These are phyloP conservation scores for Vanessa tameamea DNA, from an alignment of 1,140 invertebrate species.

Conservation along the genomic window DNA sequence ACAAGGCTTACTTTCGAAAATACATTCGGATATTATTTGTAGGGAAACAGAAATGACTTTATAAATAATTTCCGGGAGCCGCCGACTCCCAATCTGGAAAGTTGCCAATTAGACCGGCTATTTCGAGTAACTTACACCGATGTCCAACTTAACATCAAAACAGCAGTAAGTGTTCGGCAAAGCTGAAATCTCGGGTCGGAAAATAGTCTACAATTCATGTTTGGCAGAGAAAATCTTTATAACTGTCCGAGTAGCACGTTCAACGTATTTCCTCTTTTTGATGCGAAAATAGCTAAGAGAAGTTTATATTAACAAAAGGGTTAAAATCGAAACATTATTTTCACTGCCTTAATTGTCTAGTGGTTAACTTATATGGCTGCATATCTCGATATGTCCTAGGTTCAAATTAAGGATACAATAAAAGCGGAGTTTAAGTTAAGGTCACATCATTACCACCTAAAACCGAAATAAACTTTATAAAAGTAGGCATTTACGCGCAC, in stretches of 20 bases:
- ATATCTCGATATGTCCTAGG: too few relatives aligned
- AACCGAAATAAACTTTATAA: too few relatives aligned
- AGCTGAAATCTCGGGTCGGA: constrained; percentile 3
- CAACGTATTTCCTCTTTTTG: constrained; percentile 3
- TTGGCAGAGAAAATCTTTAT: constrained; percentile 23
- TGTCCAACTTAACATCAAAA: constrained; percentile 13
- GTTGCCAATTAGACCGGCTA: constrained; percentile 8
- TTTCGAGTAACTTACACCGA: constrained; percentile 4
- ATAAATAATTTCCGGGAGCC: constrained; percentile 7
- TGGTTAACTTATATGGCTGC: too few relatives aligned
- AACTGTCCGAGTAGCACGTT: constrained; percentile 17
- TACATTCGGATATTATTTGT: neutral
- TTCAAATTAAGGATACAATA: too few relatives aligned
- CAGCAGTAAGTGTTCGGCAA: neutral
- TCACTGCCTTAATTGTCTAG: too few relatives aligned
- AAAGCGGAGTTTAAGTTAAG: too few relatives aligned
- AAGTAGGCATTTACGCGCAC: too few relatives aligned
- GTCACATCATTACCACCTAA: too few relatives aligned
- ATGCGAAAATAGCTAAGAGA: neutral
- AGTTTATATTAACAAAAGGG: constrained; percentile 2
- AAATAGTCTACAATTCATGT: constrained; percentile 25
- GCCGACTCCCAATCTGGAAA: neutral
- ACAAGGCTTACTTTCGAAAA: neutral
- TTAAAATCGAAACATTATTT: neutral
- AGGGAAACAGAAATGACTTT: neutral